These are phyloP conservation scores for Ochropacha duplaris DNA, from an alignment of 2,888 invertebrate species.

Conservation along the genomic window DNA sequence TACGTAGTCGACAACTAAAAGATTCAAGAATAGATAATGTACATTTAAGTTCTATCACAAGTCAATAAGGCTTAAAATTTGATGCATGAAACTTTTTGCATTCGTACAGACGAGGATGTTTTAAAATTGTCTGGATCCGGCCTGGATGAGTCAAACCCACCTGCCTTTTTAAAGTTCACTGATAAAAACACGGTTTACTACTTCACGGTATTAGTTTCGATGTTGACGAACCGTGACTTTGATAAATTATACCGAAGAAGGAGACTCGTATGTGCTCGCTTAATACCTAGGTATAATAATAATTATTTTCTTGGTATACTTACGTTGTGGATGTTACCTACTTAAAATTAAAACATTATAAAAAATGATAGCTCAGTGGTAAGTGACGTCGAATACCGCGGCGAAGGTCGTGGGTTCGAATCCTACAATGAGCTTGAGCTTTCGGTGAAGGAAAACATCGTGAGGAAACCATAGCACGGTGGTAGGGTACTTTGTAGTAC, in stretches of 20 bases:
- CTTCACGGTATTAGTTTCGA: slow-evolving; percentile 13
- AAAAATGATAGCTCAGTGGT: too few relatives aligned
- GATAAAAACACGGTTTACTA: slow-evolving; percentile 27
- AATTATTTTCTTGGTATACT: too few relatives aligned
- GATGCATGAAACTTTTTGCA: neutral
- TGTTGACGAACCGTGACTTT: neutral
- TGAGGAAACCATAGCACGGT: too few relatives aligned
- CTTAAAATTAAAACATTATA: too few relatives aligned
- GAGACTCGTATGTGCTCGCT: neutral
- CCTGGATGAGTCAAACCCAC: slow-evolving; percentile 35
- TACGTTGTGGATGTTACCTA: too few relatives aligned
- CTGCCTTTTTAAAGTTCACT: slow-evolving; percentile 20
- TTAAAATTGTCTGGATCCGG: slow-evolving; percentile 43
- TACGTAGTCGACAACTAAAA: neutral
- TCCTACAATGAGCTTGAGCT: too few relatives aligned
- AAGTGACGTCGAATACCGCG: too few relatives aligned
- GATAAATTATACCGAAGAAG: neutral
- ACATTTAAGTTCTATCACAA: neutral
- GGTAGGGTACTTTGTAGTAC: too few relatives aligned
- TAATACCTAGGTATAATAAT: neutral
- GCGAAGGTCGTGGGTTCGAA: too few relatives aligned
- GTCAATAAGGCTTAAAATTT: neutral
- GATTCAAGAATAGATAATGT: neutral
- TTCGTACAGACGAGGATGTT: slow-evolving; percentile 7
- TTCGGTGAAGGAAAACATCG: too few relatives aligned